phyloP scores from a whole-genome alignment of 2,888 invertebrate species.

The Sipha maydis region DNA sequence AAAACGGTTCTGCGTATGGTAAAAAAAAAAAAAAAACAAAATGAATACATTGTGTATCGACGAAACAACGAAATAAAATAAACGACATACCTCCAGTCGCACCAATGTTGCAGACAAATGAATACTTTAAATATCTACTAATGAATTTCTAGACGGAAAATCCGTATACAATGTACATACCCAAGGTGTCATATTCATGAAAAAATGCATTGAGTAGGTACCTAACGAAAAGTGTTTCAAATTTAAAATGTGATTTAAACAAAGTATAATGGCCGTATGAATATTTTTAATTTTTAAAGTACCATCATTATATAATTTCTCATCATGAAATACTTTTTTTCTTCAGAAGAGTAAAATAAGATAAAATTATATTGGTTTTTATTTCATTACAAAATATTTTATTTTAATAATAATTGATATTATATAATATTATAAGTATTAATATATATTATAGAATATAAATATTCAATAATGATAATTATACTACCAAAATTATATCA shows the following conservation, averaged over 20 bases:
- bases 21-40: conserved; percentile 20
- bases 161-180: conserved; percentile 14
- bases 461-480: background rate
- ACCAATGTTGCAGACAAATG: conserved; percentile 24
- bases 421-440: no score
- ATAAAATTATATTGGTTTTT: no score
- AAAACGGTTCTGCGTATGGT: background rate
- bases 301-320: no score
- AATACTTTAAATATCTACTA: conserved; percentile 31
- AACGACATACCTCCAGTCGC: background rate
- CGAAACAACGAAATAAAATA: conserved; percentile 4
- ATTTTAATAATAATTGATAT: no score
- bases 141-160: conserved; percentile 34
- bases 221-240: background rate
- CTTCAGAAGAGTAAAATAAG: background rate
- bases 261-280: background rate
- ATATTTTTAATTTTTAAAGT: background rate
- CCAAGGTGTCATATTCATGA: background rate
- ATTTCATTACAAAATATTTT: no score
- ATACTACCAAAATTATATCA: background rate
- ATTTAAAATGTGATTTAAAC: background rate
- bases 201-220: background rate
- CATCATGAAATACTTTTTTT: background rate
- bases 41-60: conserved; percentile 11
- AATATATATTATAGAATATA: background rate